Percentiles rank a stretch among this genome's conserved stretches.
phyloP scores from a whole-genome alignment of 1,140 invertebrate species.

The Lutraria rhynchaena region DNA sequence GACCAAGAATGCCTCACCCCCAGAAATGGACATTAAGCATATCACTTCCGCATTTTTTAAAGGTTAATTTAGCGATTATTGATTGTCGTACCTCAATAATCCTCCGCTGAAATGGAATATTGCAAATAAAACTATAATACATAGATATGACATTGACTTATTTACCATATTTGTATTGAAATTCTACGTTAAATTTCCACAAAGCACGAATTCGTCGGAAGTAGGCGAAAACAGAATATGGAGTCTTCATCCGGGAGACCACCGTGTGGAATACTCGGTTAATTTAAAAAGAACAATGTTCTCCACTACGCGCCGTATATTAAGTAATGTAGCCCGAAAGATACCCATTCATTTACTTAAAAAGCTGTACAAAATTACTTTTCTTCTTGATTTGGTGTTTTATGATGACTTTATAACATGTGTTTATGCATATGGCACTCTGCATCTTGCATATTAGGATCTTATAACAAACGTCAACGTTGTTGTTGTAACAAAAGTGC shows the following conservation, averaged over 20 bases:
- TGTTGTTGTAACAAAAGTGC: too few species aligned
- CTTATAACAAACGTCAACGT: too few species aligned
- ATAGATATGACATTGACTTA: background rate
- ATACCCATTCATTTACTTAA: too few species aligned
- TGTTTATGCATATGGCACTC: too few species aligned
- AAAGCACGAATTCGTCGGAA: constrained; percentile 15
- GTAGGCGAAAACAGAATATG: constrained; percentile 47
- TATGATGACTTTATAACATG: too few species aligned
- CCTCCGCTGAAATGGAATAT: background rate
- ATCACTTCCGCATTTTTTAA: constrained; percentile 22
- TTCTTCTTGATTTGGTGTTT: too few species aligned
- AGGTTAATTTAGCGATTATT: background rate
- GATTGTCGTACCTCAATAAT: background rate
- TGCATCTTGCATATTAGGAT: too few species aligned
- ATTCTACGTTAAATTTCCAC: background rate
- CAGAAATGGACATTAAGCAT: background rate
- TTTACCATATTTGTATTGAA: constrained; percentile 10
- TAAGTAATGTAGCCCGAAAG: too few species aligned
- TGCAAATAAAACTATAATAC: background rate
- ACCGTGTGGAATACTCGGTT: background rate
- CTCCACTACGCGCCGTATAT: background rate
- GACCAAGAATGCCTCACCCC: background rate
- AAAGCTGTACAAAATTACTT: too few species aligned
- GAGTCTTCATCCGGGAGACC: constrained; percentile 40
- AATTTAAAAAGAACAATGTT: background rate